Conservation (phyloP, 2,888 invertebrate genomes). For the Rapana venosa region DNA sequence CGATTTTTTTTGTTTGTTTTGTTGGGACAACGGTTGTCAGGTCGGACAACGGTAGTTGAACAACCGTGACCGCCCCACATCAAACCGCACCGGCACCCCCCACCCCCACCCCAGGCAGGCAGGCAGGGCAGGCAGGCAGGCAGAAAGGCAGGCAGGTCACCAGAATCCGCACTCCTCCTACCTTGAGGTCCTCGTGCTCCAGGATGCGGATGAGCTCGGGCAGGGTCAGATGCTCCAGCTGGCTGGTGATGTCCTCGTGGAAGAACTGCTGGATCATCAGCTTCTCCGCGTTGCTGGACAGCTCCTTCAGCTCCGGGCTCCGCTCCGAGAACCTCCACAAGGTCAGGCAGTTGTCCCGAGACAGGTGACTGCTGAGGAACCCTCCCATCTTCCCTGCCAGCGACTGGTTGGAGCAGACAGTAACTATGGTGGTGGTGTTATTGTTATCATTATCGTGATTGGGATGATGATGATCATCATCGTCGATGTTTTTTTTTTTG, state of each 20-base stretch:
- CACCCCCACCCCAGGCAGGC: not conserved
- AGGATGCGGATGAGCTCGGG: not conserved
- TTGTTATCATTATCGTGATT: conserved; percentile 11
- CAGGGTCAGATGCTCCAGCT: not conserved
- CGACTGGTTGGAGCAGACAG: not conserved
- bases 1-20: too few species aligned
- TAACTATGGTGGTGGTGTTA: too few species aligned
- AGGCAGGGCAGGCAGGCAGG: not conserved
- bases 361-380: not conserved
- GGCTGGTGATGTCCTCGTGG: not conserved
- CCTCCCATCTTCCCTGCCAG: not conserved
- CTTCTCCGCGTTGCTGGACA: not conserved
- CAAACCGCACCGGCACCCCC: too few species aligned
- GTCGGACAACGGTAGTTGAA: too few species aligned
- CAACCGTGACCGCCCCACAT: too few species aligned
- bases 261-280: not conserved
- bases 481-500: too few species aligned
- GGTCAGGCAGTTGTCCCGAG: not conserved
- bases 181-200: not conserved
- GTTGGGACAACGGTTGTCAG: too few species aligned
- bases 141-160: too few species aligned
- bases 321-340: conserved; percentile 1
- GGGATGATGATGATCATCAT: too few species aligned
- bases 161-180: not conserved
- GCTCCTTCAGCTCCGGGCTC: not conserved